These are phyloP conservation scores for Gambusia affinis DNA, from an alignment of 2,113 vertebrate species.

Conservation along the genomic window DNA sequence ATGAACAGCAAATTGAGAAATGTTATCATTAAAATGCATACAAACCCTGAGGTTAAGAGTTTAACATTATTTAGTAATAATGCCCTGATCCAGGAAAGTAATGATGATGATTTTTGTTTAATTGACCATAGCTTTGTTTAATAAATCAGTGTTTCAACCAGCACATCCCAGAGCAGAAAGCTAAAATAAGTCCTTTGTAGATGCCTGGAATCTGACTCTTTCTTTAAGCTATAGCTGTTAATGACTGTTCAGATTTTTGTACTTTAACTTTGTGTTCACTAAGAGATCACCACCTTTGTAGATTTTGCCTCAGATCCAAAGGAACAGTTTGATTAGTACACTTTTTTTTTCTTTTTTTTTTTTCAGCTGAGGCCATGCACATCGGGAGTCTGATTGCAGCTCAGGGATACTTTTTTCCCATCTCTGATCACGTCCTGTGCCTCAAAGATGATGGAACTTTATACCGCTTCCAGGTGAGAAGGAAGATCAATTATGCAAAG, in stretches of 20 bases:
- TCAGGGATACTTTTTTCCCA: conserved; percentile 96
- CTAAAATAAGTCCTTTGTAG: no score
- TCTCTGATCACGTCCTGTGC: conserved; percentile 95
- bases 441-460: conserved; percentile 97
- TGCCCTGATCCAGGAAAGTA: no score
- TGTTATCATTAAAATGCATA: background rate
- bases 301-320: background rate
- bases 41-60: background rate
- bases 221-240: no score
- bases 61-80: no score
- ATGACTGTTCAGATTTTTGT: background rate
- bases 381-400: conserved; percentile 94
- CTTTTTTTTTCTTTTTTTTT: background rate
- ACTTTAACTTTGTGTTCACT: background rate
- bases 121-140: no score
- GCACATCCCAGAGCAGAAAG: no score
- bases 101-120: no score
- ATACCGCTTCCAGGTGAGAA: conserved; percentile 96
- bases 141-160: no score
- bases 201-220: no score
- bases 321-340: background rate
- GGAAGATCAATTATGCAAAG: no score
- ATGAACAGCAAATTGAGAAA: background rate
- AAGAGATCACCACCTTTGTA: background rate
- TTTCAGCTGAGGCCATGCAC: conserved; percentile 94